phyloP scores from a whole-genome alignment of 2,888 invertebrate genomes.

The Pollenia labialis region DNA sequence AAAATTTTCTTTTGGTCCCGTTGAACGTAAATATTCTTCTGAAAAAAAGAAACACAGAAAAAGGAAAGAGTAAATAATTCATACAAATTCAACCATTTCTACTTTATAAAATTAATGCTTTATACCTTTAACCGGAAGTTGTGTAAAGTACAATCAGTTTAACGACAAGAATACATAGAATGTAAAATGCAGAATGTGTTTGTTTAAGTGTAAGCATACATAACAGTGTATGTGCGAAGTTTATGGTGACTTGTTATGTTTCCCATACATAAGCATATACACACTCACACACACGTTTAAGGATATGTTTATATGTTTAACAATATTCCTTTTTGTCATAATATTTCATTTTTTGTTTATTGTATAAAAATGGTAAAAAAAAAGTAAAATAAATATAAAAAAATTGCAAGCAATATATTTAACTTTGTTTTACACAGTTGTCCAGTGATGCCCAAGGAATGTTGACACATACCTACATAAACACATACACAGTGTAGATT shows the following conservation, averaged over 20 bases:
- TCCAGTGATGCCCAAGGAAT: conserved; percentile 55
- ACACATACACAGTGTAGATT: background rate
- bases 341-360: conserved; percentile 46
- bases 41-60: background rate
- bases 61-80: conserved; percentile 33
- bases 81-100: conserved; percentile 58
- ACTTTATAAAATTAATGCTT: conserved; percentile 64
- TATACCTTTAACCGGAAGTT: conserved; percentile 67
- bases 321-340: conserved; percentile 43
- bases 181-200: conserved; percentile 35
- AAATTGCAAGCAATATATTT: conserved; percentile 48
- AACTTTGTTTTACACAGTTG: conserved; percentile 57
- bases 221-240: background rate
- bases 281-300: conserved; percentile 1
- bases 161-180: conserved; percentile 55
- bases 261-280: background rate
- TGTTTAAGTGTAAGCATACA: background rate
- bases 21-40: background rate
- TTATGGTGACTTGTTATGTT: conserved; percentile 48
- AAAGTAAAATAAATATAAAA: conserved; percentile 32
- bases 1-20: conserved; percentile 1
- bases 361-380: conserved; percentile 9
- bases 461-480: conserved; percentile 1
- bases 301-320: background rate
- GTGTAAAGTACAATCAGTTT: conserved; percentile 67